Base-by-base conservation (phyloP, 2,888 invertebrate species). In the Idaea dimidiata region DNA sequence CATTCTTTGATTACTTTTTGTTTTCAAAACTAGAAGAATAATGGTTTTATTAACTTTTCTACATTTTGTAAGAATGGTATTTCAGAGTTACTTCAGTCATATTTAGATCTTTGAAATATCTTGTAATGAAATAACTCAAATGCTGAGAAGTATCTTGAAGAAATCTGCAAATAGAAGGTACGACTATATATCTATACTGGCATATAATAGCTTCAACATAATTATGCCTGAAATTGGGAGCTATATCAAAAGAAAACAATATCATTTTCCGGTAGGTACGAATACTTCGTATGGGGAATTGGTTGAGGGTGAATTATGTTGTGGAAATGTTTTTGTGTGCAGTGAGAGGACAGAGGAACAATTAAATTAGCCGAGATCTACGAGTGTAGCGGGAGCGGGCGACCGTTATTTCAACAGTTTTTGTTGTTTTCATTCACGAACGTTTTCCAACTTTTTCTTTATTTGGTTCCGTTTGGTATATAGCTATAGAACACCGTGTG, bases 301-400 rank as follows among this genome's bases (percentile, higher is more conserved):
- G 67, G 64, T 70, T 62, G 61, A 65, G 67, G 62, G 72, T 67
- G 72, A 71, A 70, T 73, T 66, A 68, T 71, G 69, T 71, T 63
- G 66, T 67, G 70, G 72, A 76, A 74, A 71, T 73, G 70, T 65
- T 65, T 65, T 61, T 59, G 67, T 65, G 74, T 74, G 71, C 68
- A 73, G 68, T 60, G 72, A 69, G 71, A 74, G 74, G 69, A 69
- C 68, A 64, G 71, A 69, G 70, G 68, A 69, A 65, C 71, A 75
- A 79, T 79, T 75, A 72, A 79, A 78, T 79, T 78, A 78, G 73
- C 63, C 58, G 64, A 67, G 72, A 72, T 68, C 60, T 69, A 71
- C 24, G 24, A 24, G 24, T 24, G 24, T 68, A 59, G 63, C 62
- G 14, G 43, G 62, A 65, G 68, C 69, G 62, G 69, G 70, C 61